These are phyloP conservation scores for Anoplolepis gracilipes DNA, from an alignment of 1,140 invertebrate genomes.

Conservation along the genomic window DNA sequence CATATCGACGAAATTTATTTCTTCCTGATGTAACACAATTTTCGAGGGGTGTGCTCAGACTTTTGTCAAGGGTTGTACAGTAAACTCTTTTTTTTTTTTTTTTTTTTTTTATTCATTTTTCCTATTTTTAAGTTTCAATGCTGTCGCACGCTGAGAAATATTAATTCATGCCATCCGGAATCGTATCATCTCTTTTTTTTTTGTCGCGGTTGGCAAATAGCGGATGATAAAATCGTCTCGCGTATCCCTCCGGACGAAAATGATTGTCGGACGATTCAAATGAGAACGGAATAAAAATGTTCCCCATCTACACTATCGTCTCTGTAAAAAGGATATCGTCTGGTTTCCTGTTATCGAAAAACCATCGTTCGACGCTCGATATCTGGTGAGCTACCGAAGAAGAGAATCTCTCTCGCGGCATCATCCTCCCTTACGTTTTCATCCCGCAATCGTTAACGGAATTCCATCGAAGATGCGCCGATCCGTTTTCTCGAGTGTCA, in stretches of 20 bases:
- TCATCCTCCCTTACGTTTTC: conserved; percentile 50
- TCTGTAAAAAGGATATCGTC: conserved; percentile 30
- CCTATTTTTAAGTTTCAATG: not conserved
- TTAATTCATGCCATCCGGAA: not conserved
- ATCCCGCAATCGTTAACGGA: conserved; percentile 51
- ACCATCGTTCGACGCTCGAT: conserved; percentile 62
- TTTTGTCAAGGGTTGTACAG: no score
- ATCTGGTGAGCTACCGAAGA: conserved; percentile 36
- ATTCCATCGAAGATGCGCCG: conserved; percentile 60
- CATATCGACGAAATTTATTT: no score
- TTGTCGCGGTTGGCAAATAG: not conserved
- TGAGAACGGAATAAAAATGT: conserved; percentile 56
- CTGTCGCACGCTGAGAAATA: not conserved
- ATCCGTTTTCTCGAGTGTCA: conserved; percentile 43
- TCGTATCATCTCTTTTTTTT: not conserved
- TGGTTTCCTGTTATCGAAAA: conserved; percentile 67
- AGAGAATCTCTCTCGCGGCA: conserved; percentile 18
- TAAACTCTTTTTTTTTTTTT: no score
- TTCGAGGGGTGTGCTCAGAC: no score
- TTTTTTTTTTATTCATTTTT: not conserved
- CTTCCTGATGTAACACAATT: no score
- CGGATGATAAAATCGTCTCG: conserved; percentile 33
- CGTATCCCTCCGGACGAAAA: conserved; percentile 1
- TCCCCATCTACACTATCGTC: conserved; percentile 30
- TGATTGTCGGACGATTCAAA: conserved; percentile 53